phyloP scores from a whole-genome alignment of 2,888 invertebrate species.

The Rhagonycha lutea region DNA sequence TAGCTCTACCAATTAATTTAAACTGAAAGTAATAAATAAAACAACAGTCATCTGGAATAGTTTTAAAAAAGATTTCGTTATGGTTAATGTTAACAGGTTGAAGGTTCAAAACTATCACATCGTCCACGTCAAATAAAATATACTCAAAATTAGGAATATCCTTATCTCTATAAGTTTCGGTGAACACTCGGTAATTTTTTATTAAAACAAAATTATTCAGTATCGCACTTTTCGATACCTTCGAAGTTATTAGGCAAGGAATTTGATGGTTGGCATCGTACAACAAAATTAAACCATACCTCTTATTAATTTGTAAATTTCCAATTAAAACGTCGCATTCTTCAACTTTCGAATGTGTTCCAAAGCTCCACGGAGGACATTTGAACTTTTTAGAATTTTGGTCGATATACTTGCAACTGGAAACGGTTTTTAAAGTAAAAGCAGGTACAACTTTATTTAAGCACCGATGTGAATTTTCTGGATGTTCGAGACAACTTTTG shows the following conservation, averaged over 20 bases:
- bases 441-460: constrained; percentile 9
- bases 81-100: neutral
- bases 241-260: constrained; percentile 13
- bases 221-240: neutral
- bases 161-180: constrained; percentile 29
- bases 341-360: constrained; percentile 25
- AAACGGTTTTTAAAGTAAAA: constrained; percentile 22
- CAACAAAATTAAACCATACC: constrained; percentile 28
- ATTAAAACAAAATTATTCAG: constrained; percentile 29
- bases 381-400: constrained; percentile 5
- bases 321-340: constrained; percentile 25
- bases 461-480: constrained; percentile 4
- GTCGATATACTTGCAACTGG: constrained; percentile 23
- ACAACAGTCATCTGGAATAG: neutral
- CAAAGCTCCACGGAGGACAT: constrained; percentile 32
- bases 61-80: neutral
- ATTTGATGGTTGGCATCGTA: constrained; percentile 25
- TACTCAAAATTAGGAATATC: constrained; percentile 27
- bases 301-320: constrained; percentile 16
- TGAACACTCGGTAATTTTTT: constrained; percentile 26
- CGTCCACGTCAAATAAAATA: constrained; percentile 25
- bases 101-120: constrained; percentile 16
- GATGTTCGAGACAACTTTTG: neutral
- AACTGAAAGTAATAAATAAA: constrained; percentile 15
- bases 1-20: constrained; percentile 8